Base-by-base conservation (phyloP, 2,797 vertebrate genomes). In the Pantherophis alleghaniensis region DNA sequence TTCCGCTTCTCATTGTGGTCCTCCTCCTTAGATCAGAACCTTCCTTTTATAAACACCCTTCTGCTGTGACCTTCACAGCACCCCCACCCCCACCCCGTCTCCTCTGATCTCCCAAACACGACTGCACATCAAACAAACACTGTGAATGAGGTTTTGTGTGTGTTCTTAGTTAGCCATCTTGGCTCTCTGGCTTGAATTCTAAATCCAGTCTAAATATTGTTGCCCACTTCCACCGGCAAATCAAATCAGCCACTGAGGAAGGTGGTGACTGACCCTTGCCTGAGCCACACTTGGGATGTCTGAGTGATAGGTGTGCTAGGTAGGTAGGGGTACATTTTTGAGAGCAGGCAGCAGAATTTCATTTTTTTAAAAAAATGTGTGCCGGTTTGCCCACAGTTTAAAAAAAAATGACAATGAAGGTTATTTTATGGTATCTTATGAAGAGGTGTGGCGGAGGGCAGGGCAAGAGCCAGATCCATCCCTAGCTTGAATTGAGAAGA, bases 71-170 rank as follows among this genome's bases (percentile, higher is more conserved):
- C 96, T 94, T 93, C 94, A 88, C n/a, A n/a, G n/a, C n/a, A n/a
- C n/a, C n/a, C n/a, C n/a, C n/a, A n/a, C n/a, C n/a, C n/a, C n/a
- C 11, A 7, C 37, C n/a, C 3, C 16, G 20, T 4, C 26, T 87
- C 92, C 94, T 96, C 95, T 97, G 96, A 97, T 96, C 96, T 96
- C 94, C 94, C 96, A 96, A 94, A 28, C 14, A 14, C 86, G 94
- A 91, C 94, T 91, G 95, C 94, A 96, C 91, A 96, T 96, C 96
- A 97, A 96, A 96, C 92, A 47, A 5, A 37, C 87, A 42, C 42
- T 42, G 42, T 0, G 91, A 91, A 92, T 87, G 87, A 90, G 86
- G 93, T 95, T 96, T 94, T 95, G 93, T 95, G 95, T 95, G 93
- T 92, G 93, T 92, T 95, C 91, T 91, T 91, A 83, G 89, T 91